These are phyloP conservation scores for Brachionus manjavacas DNA, from an alignment of 1,140 invertebrate species.

Conservation along the genomic window DNA sequence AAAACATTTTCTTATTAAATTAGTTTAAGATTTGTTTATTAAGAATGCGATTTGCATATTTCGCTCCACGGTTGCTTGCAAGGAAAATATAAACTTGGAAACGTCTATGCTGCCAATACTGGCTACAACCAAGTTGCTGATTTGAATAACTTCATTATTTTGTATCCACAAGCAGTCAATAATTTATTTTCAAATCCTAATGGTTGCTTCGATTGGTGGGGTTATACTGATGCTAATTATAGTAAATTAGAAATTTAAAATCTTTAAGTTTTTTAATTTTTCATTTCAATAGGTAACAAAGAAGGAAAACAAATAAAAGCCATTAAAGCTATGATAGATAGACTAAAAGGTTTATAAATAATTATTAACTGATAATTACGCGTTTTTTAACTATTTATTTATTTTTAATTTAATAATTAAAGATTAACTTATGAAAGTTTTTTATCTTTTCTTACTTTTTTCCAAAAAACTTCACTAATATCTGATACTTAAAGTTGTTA, in stretches of 20 bases:
- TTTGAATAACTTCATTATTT: slow-evolving; percentile 57
- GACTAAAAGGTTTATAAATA: background rate
- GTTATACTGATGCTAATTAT: slow-evolving; percentile 49
- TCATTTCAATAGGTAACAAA: background rate
- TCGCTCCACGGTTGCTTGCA: slow-evolving; percentile 56
- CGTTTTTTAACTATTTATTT: background rate
- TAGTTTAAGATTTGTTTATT: background rate
- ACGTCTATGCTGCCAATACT: slow-evolving; percentile 51
- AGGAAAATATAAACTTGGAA: slow-evolving; percentile 51
- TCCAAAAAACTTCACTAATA: too few species aligned
- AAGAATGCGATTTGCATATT: slow-evolving; percentile 54
- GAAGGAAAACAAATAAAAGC: slow-evolving; percentile 14
- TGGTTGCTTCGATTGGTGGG: slow-evolving; percentile 59
- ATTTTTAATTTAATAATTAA: background rate
- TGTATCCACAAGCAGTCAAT: slow-evolving; percentile 55
- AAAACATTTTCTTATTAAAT: background rate
- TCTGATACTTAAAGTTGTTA: too few species aligned
- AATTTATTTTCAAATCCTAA: slow-evolving; percentile 48
- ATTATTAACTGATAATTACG: background rate
- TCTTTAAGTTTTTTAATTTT: background rate
- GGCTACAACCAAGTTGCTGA: slow-evolving; percentile 58
- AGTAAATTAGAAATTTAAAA: slow-evolving; percentile 45
- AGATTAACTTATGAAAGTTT: too few species aligned
- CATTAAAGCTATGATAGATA: slow-evolving; percentile 39
- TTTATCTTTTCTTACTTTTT: too few species aligned